Conservation (phyloP, 2,113 vertebrate genomes). For the Plestiodon gilberti region DNA sequence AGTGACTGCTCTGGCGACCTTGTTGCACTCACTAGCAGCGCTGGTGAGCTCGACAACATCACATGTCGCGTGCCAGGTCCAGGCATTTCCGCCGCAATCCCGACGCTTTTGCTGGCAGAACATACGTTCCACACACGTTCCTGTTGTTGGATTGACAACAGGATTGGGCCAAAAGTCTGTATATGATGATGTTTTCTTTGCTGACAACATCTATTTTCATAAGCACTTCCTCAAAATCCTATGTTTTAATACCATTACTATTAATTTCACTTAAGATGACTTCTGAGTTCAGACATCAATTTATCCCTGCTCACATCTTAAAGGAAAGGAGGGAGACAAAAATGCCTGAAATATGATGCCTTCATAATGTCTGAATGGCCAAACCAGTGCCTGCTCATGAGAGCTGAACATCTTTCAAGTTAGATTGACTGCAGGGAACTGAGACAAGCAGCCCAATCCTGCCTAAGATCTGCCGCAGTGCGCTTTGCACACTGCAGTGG, state of each 20-base stretch:
- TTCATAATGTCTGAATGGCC: neutral
- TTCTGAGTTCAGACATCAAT: neutral
- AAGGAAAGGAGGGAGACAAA: neutral
- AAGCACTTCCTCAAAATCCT: neutral
- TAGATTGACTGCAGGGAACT: neutral
- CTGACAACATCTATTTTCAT: neutral
- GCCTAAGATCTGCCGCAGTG: too few species aligned
- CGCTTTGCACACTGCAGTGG: too few species aligned
- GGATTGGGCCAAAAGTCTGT: neutral
- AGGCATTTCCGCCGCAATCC: too few species aligned
- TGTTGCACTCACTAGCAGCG: too few species aligned
- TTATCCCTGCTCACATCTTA: neutral
- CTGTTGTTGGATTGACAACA: too few species aligned
- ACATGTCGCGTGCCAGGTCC: too few species aligned
- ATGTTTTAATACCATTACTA: neutral
- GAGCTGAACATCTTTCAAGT: neutral
- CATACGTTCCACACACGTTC: too few species aligned
- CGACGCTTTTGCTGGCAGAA: too few species aligned
- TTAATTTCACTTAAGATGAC: neutral
- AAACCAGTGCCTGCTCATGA: neutral
- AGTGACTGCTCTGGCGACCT: too few species aligned
- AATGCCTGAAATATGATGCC: neutral
- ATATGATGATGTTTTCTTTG: neutral
- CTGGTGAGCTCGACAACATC: too few species aligned
- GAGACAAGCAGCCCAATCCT: too few species aligned